Evolutionary conservation across 2,113 vertebrate genomes (phyloP).

Genomic region (Aix galericulata): DNA sequence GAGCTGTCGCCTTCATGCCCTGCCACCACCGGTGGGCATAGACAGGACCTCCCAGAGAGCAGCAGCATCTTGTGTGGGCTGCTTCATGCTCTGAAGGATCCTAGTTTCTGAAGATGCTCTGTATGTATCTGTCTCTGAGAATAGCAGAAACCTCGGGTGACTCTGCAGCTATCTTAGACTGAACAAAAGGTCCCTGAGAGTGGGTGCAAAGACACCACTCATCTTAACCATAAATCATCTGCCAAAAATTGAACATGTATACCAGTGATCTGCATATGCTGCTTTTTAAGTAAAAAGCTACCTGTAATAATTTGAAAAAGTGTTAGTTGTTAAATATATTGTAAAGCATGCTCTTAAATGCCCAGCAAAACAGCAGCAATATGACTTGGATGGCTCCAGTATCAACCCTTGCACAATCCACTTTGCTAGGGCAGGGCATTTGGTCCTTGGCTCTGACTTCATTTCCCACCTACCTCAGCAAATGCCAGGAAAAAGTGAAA

Average conservation of each 20-base stretch:
- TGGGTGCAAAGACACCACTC: not conserved
- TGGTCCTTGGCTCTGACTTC: not conserved
- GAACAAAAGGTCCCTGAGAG: not conserved
- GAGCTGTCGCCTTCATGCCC: not conserved
- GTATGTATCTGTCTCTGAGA: not conserved
- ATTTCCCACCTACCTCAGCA: not conserved
- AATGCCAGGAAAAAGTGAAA: not conserved
- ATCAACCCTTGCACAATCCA: not conserved
- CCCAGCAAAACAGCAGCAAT: not conserved
- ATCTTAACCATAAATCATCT: not conserved
- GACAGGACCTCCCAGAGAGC: not conserved
- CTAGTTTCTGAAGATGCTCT: not conserved
- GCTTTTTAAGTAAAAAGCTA: not conserved
- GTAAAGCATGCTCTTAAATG: not conserved
- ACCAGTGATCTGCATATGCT: not conserved
- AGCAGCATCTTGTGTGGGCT: not conserved
- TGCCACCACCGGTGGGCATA: not conserved
- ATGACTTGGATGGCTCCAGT: not conserved
- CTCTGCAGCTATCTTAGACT: not conserved
- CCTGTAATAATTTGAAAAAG: not conserved
- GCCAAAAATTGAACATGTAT: not conserved
- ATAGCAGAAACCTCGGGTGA: not conserved
- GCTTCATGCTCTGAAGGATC: not conserved
- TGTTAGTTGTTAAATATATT: not conserved
- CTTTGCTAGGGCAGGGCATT: not conserved